These are phyloP conservation scores for Drosophila meridiana DNA, from an alignment of 2,888 invertebrate genomes.

Conservation along the genomic window DNA sequence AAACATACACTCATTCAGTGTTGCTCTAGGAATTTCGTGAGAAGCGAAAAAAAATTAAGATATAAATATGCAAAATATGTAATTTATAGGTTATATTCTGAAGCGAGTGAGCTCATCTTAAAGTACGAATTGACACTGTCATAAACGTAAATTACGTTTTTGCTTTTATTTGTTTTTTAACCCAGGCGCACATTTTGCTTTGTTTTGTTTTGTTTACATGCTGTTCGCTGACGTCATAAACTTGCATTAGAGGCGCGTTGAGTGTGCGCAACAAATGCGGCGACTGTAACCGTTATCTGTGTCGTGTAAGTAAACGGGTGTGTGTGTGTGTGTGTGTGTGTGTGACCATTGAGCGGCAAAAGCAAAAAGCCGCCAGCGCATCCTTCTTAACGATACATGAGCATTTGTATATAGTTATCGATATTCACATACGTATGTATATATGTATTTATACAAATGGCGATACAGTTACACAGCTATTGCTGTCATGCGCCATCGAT, in stretches of 20 bases:
- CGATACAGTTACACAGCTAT: conserved; percentile 16
- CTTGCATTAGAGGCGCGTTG: conserved; percentile 5
- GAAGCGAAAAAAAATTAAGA: neutral
- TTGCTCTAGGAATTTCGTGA: conserved; percentile 1
- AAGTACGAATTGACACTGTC: conserved; percentile 15
- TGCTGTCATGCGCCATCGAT: conserved; percentile 44
- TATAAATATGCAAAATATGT: neutral
- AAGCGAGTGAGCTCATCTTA: conserved; percentile 58
- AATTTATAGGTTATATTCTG: conserved; percentile 15
- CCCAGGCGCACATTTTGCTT: conserved; percentile 1
- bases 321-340: neutral
- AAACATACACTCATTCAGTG: conserved; percentile 59
- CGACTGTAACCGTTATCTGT: conserved; percentile 24
- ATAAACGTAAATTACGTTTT: conserved; percentile 23
- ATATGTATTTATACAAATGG: neutral
- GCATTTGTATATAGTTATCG: conserved; percentile 4
- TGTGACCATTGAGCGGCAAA: conserved; percentile 29
- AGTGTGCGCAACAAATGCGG: conserved; percentile 18
- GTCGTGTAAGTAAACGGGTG: neutral
- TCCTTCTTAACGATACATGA: neutral
- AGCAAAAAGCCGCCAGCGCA: neutral
- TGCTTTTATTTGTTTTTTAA: conserved; percentile 26
- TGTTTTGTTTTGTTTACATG: conserved; percentile 25
- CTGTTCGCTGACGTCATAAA: conserved; percentile 25
- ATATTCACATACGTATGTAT: neutral